A percentile compares a stretch with the other conserved stretches of the same genome.
These are phyloP conservation scores for Pipistrellus nathusii DNA, from an alignment of 2,797 vertebrate species.

Conservation along the genomic window DNA sequence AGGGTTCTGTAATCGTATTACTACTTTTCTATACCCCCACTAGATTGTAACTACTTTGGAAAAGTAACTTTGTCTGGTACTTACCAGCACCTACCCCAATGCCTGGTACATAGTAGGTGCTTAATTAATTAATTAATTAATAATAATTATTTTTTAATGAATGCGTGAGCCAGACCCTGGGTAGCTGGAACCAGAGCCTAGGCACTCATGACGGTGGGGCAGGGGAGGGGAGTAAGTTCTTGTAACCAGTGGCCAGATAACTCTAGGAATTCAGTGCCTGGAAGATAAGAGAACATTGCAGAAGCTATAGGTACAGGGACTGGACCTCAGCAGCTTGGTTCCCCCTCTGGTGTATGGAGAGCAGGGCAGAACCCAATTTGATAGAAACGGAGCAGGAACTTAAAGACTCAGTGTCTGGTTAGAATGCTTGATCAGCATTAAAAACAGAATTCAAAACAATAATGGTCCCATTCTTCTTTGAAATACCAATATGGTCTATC, in stretches of 20 bases:
- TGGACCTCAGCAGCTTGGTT: neutral
- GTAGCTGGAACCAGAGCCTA: neutral
- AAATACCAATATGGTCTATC: neutral
- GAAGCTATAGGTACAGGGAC: neutral
- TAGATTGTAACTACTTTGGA: neutral
- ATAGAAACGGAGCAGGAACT: neutral
- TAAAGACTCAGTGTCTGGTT: neutral
- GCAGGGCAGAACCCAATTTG: neutral
- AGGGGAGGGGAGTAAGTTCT: neutral
- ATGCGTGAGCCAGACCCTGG: neutral
- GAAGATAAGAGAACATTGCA: neutral
- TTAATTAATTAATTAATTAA: neutral
- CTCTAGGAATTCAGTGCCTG: neutral
- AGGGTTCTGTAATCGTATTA: neutral
- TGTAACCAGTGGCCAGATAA: neutral
- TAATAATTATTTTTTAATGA: neutral
- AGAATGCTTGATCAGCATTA: slow-evolving; percentile 4
- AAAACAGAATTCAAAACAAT: neutral
- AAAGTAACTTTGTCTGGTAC: neutral
- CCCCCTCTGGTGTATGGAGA: neutral
- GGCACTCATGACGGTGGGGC: neutral
- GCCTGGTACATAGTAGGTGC: neutral
- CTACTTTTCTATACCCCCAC: neutral
- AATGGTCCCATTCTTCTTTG: slow-evolving; percentile 5
- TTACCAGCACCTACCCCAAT: neutral